phyloP scores from a whole-genome alignment of 2,797 vertebrate genomes.

The Scolopax rusticola region DNA sequence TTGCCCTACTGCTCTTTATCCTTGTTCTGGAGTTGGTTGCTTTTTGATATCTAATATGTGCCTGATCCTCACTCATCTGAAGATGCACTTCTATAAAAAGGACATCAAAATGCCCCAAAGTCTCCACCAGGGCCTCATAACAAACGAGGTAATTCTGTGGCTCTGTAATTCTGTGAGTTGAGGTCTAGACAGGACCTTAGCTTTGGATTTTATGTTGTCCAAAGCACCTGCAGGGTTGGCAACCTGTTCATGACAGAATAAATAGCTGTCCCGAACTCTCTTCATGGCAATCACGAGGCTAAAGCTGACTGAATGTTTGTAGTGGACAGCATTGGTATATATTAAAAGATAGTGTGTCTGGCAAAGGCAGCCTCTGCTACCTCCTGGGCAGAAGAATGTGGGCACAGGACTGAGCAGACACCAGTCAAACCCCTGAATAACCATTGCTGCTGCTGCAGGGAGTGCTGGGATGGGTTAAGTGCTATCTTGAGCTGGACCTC shows the following conservation, averaged over 20 bases:
- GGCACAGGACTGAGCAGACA: accelerated
- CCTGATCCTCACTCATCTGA: background rate
- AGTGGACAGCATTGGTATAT: background rate
- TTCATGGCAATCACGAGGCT: background rate
- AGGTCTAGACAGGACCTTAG: background rate
- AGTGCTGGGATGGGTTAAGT: background rate
- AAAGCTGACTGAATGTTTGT: background rate
- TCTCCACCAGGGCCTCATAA: background rate
- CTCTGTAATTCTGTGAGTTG: background rate
- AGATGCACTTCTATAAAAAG: background rate
- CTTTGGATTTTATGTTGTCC: background rate
- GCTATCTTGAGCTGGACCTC: background rate
- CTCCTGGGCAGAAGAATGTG: background rate
- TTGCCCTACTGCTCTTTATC: background rate
- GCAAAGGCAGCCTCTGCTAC: background rate
- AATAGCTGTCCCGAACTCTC: background rate
- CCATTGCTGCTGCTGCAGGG: background rate
- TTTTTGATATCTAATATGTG: background rate
- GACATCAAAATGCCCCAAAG: background rate
- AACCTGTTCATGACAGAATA: background rate
- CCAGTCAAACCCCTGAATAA: background rate
- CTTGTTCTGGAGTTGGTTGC: background rate
- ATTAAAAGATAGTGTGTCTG: background rate
- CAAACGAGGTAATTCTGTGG: background rate
- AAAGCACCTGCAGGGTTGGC: background rate